Base-by-base conservation (phyloP, 2,797 vertebrate species). In the Pangasius krempfi region DNA sequence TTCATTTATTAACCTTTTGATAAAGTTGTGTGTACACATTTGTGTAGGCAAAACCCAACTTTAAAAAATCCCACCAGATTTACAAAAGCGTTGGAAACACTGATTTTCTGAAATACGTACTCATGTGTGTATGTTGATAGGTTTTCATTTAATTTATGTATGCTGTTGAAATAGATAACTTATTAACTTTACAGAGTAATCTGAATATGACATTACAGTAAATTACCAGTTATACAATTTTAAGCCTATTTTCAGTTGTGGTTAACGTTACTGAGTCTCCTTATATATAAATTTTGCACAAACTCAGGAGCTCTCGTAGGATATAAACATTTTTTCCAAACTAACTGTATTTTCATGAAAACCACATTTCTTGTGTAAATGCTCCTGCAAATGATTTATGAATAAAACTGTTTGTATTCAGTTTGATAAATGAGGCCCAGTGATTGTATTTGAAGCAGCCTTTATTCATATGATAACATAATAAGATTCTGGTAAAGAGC, bases 391-490 rank as follows among this genome's bases (percentile, higher is more conserved):
- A 85, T 85, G 83, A 85, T 85, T 85, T 85, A 85, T 85, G 83
- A 54, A 72, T 85, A 70, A 85, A 72, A 54, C 25, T 2, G 50
- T 52, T 84, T 3, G 10, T 37, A 52, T 84, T 84, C 64, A 2
- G n/a, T 25, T 75, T 64, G 20, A 62, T 84, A 76, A 84, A 84
- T 60, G 72, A 40, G 50, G 30, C 50, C 66, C 83, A 16, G 64
- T 72, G 64, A 85, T 86, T 86, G 70, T 84, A 76, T 81, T 76
- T 90, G 87, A 85, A 85, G 83, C 47, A 72, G 64, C 50, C n/a
- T 85, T 86, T 80, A 84, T 88, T 91, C 58, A 85, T 33, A 84
- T 87, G 86, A 85, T 54, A 85, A 90, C 78, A 58, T 85, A 89
- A 86, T 89, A 37, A 72, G 73, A 72, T 87, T 82, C 68, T 73